Evolutionary conservation across 1,140 invertebrate species (phyloP), one percentile per base, ranked within the genome.

Genomic region (Drosophila micromelanica): DNA sequence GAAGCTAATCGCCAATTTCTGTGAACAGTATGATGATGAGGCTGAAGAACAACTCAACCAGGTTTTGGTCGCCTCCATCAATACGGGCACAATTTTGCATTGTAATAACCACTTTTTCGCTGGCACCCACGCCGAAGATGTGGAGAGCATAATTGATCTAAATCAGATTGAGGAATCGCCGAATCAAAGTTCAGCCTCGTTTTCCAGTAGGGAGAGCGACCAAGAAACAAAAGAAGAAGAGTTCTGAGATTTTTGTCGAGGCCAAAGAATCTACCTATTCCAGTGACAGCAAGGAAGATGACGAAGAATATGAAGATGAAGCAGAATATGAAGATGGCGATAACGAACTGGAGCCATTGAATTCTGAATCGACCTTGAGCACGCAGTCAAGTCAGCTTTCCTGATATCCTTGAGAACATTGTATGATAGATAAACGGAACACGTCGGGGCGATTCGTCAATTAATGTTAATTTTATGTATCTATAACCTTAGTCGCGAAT

Each of bases 71-170:
- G 9, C 3, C 1, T 23, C 45, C 11, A 48, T 48, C 12, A 48
- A 48, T n/a, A 9, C 9, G 9, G 45, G 45, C 45, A 11, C 17
- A 3, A 12, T 48, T n/a, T 11, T 48, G 1, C 45, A 48, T 48
- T 48, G 17, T 12, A 48, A 48, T 48, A 48, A 48, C 9, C 20
- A 48, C 20, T 48, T 48, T 27, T 48, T 23, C 20, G 20, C 45
- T 23, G 45, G 12, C 20, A 27, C 17, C 20, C 45, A 48, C 20
- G 20, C 9, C 3, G 20, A 48, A 11, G 45, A 48, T 23, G n/a
- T 46, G 45, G 38, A 13, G 2, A n/a, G 2, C n/a, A 13, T 40
- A 5, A 40, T 40, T 40, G 38, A 40, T 40, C 13, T 40, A 40
- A 40, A n/a, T 13, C n/a, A 6, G 38, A 40, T 40, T 0, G n/a